Base-by-base conservation (phyloP, 2,888 invertebrate species). In the Acanthosoma haemorrhoidale region DNA sequence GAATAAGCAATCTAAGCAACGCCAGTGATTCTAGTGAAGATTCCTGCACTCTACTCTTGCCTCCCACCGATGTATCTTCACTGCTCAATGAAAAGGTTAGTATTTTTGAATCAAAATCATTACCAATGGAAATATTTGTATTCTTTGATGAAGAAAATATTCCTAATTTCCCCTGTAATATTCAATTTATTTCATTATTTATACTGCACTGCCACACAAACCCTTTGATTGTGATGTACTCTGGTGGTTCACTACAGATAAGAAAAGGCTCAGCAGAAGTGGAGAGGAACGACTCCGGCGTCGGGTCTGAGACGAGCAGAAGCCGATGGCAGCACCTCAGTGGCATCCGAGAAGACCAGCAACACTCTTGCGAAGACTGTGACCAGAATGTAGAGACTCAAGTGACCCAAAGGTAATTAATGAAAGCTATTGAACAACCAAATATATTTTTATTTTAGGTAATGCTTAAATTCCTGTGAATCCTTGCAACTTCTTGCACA, bases 211-310 rank as follows among this genome's bases (percentile, higher is more conserved):
- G n/a, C n/a, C n/a, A n/a, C n/a, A n/a, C n/a, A n/a, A n/a, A n/a
- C n/a, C n/a, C n/a, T n/a, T n/a, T n/a, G n/a, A n/a, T n/a, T n/a
- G n/a, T n/a, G n/a, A n/a, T n/a, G n/a, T n/a, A n/a, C n/a, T n/a
- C n/a, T n/a, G n/a, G n/a, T n/a, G 2, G 4, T 43, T 43, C 13
- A 36, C 66, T 66, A 13, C 43, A 75, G 74, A 69, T 75, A 31
- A 76, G 81, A 76, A 79, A 80, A 41, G 80, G 81, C 70, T 79
- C 85, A 8, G 86, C 87, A 3, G 93, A 94, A 79, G 89, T 94
- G 75, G 94, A 94, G 82, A 84, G 95, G 74, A 94, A 94, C 77
- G 94, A 94, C 80, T 94, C 94, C 16, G 95, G 94, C 2, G 94
- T 94, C 2, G 94, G 94, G 61, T 93, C 93, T 3, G 94, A 94